Conservation (phyloP, 2,113 vertebrate species). For the Micronycteris hirsuta region DNA sequence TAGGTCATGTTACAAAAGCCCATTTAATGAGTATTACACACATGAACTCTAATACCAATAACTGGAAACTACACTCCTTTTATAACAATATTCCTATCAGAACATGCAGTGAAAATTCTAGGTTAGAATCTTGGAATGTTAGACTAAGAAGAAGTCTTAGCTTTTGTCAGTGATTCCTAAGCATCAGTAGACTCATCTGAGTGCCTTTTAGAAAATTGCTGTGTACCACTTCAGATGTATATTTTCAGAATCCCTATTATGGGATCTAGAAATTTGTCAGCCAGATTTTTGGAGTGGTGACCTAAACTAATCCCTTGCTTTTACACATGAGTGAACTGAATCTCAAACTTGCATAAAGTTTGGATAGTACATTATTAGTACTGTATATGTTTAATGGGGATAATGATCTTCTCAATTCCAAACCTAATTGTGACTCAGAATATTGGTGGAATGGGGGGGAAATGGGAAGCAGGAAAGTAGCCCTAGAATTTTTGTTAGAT, state of each 20-base stretch:
- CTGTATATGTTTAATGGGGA: neutral
- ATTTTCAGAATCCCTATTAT: neutral
- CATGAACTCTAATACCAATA: neutral
- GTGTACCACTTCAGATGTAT: neutral
- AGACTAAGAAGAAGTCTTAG: neutral
- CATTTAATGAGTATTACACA: conserved; percentile 1
- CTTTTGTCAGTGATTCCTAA: neutral
- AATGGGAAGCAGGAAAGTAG: neutral
- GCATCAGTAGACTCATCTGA: neutral
- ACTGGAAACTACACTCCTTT: neutral
- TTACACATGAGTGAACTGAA: neutral
- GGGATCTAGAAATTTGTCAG: neutral
- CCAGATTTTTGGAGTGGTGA: neutral
- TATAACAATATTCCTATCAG: neutral
- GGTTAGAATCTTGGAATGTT: neutral
- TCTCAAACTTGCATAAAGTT: neutral
- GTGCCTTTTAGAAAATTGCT: neutral
- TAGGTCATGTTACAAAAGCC: neutral
- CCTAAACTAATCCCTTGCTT: neutral
- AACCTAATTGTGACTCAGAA: neutral
- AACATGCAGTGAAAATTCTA: conserved; percentile 30
- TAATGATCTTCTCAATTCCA: neutral
- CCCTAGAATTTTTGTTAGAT: neutral
- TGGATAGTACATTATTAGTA: neutral
- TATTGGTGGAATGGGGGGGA: neutral